Evolutionary conservation across 2,113 vertebrate genomes (phyloP).

Genomic region (Tautogolabrus adspersus): DNA sequence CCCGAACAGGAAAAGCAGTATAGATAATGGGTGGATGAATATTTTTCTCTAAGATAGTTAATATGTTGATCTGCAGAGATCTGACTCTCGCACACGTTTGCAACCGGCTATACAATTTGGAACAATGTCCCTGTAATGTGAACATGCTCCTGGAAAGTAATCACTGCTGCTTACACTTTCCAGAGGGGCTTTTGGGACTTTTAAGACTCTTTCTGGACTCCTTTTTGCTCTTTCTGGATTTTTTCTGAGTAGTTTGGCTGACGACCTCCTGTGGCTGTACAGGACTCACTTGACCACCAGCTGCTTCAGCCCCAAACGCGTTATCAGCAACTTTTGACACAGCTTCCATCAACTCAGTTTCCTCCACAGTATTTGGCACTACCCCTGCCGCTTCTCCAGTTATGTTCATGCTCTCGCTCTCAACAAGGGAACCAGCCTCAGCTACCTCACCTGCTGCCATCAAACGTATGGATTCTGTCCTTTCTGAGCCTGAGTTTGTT

Average conservation of each 20-base stretch:
- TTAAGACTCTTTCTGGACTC: slow-evolving; percentile 3
- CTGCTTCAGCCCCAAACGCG: not conserved
- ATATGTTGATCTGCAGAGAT: too few relatives aligned
- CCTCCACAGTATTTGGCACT: not conserved
- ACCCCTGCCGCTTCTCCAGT: not conserved
- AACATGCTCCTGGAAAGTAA: too few relatives aligned
- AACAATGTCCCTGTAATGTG: too few relatives aligned
- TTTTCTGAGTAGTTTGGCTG: not conserved
- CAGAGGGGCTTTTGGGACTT: slow-evolving; percentile 25
- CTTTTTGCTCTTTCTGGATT: slow-evolving; percentile 29
- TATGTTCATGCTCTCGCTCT: not conserved
- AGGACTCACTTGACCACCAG: not conserved
- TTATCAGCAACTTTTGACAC: not conserved
- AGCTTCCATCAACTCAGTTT: not conserved
- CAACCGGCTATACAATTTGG: too few relatives aligned
- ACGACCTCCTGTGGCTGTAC: not conserved
- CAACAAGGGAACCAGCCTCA: not conserved
- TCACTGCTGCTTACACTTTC: slow-evolving; percentile 46
- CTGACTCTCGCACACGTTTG: too few relatives aligned
- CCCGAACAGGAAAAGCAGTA: too few relatives aligned
- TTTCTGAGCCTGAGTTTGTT: not conserved
- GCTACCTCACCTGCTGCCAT: not conserved
- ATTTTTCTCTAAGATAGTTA: too few relatives aligned
- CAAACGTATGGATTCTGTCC: not conserved
- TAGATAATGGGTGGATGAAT: too few relatives aligned